A percentile compares a stretch with the other conserved stretches of the same genome.
Conservation (phyloP, 2,888 invertebrate genomes). For the Cylloceria caligata region DNA sequence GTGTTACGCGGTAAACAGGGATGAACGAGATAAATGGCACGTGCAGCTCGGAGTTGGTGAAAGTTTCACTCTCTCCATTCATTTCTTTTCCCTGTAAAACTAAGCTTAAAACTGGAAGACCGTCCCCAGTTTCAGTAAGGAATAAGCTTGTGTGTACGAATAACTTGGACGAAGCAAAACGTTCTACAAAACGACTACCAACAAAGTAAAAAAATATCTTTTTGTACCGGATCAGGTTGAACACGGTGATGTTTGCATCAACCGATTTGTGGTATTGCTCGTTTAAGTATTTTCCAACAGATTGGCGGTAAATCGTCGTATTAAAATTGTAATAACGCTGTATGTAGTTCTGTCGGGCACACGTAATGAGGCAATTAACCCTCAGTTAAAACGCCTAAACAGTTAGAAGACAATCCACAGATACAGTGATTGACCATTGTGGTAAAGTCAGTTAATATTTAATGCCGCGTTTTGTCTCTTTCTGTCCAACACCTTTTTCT, state of each 20-base stretch:
- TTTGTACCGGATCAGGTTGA: conserved; percentile 17
- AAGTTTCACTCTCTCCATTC: conserved; percentile 37
- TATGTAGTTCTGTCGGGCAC: no score
- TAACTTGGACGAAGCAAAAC: conserved; percentile 11
- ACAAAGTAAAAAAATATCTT: conserved; percentile 5
- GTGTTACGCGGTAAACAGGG: conserved; percentile 3
- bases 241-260: neutral
- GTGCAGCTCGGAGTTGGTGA: conserved; percentile 16
- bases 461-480: no score
- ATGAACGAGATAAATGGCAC: conserved; percentile 47
- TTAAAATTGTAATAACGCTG: conserved; percentile 16
- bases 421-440: neutral
- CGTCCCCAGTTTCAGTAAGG: conserved; percentile 13
- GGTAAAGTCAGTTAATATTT: no score
- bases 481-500: no score
- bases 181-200: neutral
- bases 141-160: conserved; percentile 35
- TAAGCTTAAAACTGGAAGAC: conserved; percentile 33
- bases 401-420: neutral
- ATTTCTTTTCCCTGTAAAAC: conserved; percentile 12
- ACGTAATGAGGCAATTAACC: no score
- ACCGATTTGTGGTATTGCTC: conserved; percentile 44
- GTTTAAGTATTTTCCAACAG: conserved; percentile 57
- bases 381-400: no score
- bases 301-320: conserved; percentile 60